These are phyloP conservation scores for Tenodera sinensis DNA, from an alignment of 2,888 invertebrate genomes.

Conservation along the genomic window DNA sequence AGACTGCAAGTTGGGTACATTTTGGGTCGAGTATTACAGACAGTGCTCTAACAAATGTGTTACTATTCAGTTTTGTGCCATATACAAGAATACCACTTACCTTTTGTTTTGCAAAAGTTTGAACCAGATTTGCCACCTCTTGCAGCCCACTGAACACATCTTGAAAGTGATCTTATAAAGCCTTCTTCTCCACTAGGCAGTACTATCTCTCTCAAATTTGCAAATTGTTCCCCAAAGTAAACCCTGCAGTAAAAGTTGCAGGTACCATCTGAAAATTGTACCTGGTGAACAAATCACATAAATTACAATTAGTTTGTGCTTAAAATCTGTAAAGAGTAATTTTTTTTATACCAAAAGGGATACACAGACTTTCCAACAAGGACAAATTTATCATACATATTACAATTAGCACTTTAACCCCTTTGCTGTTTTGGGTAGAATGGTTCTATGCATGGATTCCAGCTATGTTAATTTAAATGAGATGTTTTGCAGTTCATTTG, in stretches of 20 bases:
- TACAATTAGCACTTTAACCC: too few relatives aligned
- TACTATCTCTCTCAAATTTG: constrained; percentile 63
- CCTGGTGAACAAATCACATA: constrained; percentile 34
- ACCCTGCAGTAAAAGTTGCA: constrained; percentile 87
- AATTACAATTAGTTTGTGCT: background rate
- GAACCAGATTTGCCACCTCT: constrained; percentile 97
- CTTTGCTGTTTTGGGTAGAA: too few relatives aligned
- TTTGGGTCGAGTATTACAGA: too few relatives aligned
- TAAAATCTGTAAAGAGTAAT: background rate
- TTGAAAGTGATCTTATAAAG: constrained; percentile 79
- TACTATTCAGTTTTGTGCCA: too few relatives aligned
- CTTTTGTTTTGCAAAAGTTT: constrained; percentile 89
- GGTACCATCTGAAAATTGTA: constrained; percentile 55
- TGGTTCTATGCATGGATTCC: too few relatives aligned
- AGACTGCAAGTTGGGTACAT: too few relatives aligned
- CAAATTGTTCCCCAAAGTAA: constrained; percentile 89
- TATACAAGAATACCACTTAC: constrained; percentile 43
- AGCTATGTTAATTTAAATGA: too few relatives aligned
- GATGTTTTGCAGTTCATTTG: too few relatives aligned
- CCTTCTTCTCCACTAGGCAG: constrained; percentile 66
- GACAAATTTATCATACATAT: too few relatives aligned
- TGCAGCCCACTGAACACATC: constrained; percentile 88
- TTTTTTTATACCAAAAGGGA: too few relatives aligned
- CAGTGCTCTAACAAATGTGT: too few relatives aligned
- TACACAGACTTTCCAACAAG: too few relatives aligned